phyloP scores from a whole-genome alignment of 1,140 invertebrate species.

The Bursaphelenchus mucronatus region DNA sequence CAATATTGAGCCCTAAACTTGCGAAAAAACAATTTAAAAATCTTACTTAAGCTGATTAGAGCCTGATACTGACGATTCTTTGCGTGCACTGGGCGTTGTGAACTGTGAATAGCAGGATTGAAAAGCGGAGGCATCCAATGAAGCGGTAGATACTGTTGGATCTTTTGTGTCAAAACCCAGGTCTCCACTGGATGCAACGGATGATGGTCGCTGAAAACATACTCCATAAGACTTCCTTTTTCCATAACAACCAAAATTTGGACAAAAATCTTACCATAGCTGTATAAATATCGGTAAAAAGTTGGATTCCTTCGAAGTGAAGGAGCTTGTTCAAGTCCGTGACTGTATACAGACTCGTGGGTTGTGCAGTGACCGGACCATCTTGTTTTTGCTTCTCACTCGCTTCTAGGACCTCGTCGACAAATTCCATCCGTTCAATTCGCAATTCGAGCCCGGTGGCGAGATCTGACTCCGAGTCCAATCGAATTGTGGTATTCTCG shows the following conservation, averaged over 20 bases:
- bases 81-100: neutral
- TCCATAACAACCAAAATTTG: no score
- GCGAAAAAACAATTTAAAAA: neutral
- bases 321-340: slow-evolving; percentile 46
- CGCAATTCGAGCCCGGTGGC: slow-evolving; percentile 44
- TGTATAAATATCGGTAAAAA: slow-evolving; percentile 45
- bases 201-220: slow-evolving; percentile 1
- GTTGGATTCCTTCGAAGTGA: slow-evolving; percentile 39
- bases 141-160: slow-evolving; percentile 15
- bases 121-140: slow-evolving; percentile 37
- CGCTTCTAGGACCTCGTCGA: slow-evolving; percentile 45
- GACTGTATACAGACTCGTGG: slow-evolving; percentile 29
- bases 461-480: slow-evolving; percentile 37
- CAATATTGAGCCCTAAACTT: no score
- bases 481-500: slow-evolving; percentile 30
- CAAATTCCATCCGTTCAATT: slow-evolving; percentile 52
- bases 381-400: slow-evolving; percentile 15
- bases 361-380: slow-evolving; percentile 30
- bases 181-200: slow-evolving; percentile 17
- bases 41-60: slow-evolving; percentile 8
- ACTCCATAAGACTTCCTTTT: slow-evolving; percentile 3
- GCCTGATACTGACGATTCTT: neutral
- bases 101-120: slow-evolving; percentile 48
- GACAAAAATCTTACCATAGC: no score
- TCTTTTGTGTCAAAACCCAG: neutral